These are phyloP conservation scores for Micromys minutus DNA, from an alignment of 2,113 vertebrate species.

Conservation along the genomic window DNA sequence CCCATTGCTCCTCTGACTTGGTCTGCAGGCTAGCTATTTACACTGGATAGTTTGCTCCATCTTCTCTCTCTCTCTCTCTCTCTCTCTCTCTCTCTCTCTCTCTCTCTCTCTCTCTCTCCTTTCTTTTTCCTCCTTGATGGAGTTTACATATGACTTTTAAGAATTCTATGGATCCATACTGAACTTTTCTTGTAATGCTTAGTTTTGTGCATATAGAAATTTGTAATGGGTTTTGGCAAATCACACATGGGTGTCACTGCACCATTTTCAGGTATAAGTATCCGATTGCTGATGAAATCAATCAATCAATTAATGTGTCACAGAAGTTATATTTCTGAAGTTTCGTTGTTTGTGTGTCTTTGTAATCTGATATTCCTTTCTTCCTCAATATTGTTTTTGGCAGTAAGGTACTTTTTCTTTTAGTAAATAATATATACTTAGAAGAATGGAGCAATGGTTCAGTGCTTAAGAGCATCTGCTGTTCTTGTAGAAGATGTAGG, in stretches of 20 bases:
- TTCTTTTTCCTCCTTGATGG: not conserved
- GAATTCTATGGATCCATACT: not conserved
- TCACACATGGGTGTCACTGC: not conserved
- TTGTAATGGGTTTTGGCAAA: not conserved
- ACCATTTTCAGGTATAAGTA: not conserved
- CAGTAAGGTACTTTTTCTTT: not conserved
- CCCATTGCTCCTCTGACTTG: not conserved
- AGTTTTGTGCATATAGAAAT: not conserved
- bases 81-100: not conserved
- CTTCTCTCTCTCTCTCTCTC: too few relatives aligned
- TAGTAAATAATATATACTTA: not conserved
- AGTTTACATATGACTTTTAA: not conserved
- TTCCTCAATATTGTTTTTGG: not conserved
- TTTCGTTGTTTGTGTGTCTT: not conserved
- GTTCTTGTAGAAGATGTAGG: not conserved
- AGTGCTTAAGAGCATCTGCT: not conserved
- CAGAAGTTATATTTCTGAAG: not conserved
- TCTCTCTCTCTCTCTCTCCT: not conserved
- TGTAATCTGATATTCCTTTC: not conserved
- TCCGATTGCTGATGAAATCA: not conserved
- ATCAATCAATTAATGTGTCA: not conserved
- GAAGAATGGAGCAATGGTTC: not conserved
- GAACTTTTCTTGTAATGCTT: not conserved
- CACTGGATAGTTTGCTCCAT: not conserved
- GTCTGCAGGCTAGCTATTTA: too few relatives aligned